Evolutionary conservation across 2,113 vertebrate species (phyloP).

Genomic region (Rhadina sibilatrix): DNA sequence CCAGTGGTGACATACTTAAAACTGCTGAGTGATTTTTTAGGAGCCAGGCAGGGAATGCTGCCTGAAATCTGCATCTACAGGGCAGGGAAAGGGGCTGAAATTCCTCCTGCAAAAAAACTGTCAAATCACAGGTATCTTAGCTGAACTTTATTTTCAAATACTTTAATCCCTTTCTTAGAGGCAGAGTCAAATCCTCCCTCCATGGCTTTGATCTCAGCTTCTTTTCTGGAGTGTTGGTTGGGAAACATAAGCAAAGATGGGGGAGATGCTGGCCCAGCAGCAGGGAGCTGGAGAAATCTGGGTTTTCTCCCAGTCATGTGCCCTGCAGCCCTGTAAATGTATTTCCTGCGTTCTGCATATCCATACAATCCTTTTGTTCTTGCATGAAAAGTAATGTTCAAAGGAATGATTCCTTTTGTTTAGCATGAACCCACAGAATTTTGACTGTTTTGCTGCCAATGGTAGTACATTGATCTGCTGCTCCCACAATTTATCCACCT

Average conservation of each 20-base stretch:
- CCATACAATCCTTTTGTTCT: not conserved
- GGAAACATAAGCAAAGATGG: not conserved
- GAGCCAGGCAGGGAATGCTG: not conserved
- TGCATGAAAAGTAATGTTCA: not conserved
- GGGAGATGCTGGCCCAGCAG: not conserved
- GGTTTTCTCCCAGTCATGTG: not conserved
- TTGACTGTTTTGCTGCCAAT: not conserved
- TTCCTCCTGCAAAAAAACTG: not conserved
- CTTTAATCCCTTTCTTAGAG: not conserved
- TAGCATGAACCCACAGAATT: not conserved
- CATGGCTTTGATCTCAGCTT: not conserved
- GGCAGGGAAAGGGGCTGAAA: not conserved
- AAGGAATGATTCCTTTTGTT: not conserved
- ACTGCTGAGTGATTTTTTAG: not conserved
- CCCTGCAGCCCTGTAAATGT: not conserved
- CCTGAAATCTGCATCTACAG: not conserved
- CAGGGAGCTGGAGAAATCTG: not conserved
- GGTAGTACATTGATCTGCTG: fast-evolving
- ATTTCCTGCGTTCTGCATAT: not conserved
- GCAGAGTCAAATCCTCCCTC: not conserved
- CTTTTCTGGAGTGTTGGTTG: not conserved
- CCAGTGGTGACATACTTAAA: not conserved
- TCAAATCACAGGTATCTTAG: not conserved
- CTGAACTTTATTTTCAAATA: not conserved
- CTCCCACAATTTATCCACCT: not conserved